phyloP scores from a whole-genome alignment of 1,140 invertebrate genomes.

The Hycleus cichorii region DNA sequence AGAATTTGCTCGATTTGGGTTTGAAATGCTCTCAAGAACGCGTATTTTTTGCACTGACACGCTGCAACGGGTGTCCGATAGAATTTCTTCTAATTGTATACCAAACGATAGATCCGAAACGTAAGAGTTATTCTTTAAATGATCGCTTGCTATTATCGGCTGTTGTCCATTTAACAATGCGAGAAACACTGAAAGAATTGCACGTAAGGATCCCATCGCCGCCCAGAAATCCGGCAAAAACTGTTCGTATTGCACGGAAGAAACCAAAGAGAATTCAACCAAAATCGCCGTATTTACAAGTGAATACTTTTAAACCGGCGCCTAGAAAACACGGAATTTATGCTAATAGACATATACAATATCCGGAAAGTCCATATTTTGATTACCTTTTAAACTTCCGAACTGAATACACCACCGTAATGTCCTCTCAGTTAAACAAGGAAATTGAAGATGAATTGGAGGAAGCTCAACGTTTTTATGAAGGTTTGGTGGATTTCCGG shows the following conservation, averaged over 20 bases:
- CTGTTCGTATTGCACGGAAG: neutral
- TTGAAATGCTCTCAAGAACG: slow-evolving; percentile 24
- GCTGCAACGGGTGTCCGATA: slow-evolving; percentile 26
- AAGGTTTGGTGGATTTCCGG: slow-evolving; percentile 1
- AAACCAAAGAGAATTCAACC: slow-evolving; percentile 7
- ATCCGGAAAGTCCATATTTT: slow-evolving; percentile 35
- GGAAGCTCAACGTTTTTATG: slow-evolving; percentile 9
- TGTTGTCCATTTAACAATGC: slow-evolving; percentile 34
- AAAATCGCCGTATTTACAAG: slow-evolving; percentile 30
- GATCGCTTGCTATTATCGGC: slow-evolving; percentile 31
- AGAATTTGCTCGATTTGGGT: slow-evolving; percentile 28
- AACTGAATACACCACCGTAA: no score
- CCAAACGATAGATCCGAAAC: slow-evolving; percentile 26
- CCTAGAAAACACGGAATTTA: slow-evolving; percentile 22
- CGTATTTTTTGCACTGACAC: slow-evolving; percentile 25
- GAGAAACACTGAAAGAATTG: slow-evolving; percentile 32
- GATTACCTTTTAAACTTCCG: slow-evolving; percentile 17
- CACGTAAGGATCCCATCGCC: slow-evolving; percentile 38
- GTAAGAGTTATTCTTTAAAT: slow-evolving; percentile 21
- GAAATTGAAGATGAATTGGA: slow-evolving; percentile 10
- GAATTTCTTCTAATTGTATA: slow-evolving; percentile 36
- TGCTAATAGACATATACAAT: slow-evolving; percentile 29
- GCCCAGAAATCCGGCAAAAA: slow-evolving; percentile 15
- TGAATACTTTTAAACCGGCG: slow-evolving; percentile 23
- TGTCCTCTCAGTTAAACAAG: no score